Evolutionary conservation across 2,113 vertebrate species (phyloP).

Genomic region (Neogobius melanostomus): DNA sequence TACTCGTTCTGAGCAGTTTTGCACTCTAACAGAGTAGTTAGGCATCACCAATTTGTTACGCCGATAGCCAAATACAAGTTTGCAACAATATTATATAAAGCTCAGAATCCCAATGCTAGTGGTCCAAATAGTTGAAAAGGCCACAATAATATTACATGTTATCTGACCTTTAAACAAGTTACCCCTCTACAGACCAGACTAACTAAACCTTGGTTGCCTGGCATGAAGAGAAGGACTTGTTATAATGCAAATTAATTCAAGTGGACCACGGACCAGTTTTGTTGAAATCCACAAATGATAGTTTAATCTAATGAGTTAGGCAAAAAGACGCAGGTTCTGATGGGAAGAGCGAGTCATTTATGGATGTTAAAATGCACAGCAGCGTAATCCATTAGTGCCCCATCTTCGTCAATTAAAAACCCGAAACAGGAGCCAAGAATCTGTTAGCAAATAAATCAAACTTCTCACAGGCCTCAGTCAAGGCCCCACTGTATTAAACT

Average conservation of each 20-base stretch:
- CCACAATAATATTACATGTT: too few relatives aligned
- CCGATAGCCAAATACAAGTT: too few relatives aligned
- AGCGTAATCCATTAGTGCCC: neutral
- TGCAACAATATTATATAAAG: too few relatives aligned
- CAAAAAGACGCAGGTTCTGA: neutral
- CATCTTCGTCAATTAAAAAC: conserved; percentile 34
- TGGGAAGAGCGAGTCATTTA: neutral
- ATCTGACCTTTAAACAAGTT: too few relatives aligned
- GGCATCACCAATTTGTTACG: too few relatives aligned
- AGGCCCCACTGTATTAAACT: conserved; percentile 1
- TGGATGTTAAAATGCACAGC: neutral
- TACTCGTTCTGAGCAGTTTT: too few relatives aligned
- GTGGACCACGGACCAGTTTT: neutral
- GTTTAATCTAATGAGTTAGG: neutral
- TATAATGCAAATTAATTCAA: neutral
- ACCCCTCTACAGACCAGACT: too few relatives aligned
- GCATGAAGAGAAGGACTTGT: neutral
- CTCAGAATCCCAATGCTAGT: too few relatives aligned
- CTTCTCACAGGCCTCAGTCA: conserved; percentile 3
- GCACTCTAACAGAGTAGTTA: too few relatives aligned
- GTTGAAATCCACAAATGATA: neutral
- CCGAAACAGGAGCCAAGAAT: neutral
- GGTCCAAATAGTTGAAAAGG: too few relatives aligned
- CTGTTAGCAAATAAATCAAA: conserved; percentile 17
- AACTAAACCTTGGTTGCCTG: too few relatives aligned